Evolutionary conservation across 2,888 invertebrate genomes (phyloP), one percentile per base, ranked within the genome.

Genomic region (Apodemia mormo): DNA sequence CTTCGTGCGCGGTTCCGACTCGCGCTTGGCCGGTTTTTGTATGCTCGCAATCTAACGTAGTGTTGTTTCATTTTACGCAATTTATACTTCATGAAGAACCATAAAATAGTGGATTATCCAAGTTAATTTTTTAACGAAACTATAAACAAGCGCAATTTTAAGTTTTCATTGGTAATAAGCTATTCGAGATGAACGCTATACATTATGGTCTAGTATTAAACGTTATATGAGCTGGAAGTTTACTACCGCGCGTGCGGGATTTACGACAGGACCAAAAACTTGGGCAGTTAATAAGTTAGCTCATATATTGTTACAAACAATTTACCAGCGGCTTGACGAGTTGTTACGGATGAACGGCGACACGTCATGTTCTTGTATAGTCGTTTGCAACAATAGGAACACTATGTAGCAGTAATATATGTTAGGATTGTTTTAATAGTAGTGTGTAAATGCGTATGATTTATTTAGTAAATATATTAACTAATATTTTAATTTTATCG

Each of bases 201-300:
- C 33, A 14, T 64, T 33, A 64, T 37, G 61, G 61, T 64, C n/a
- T 64, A 33, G 37, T 64, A 64, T 64, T 33, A 64, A 64, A 64
- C 61, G 33, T 61, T 61, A 61, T 61, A 61, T 33, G 30, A 58
- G 58, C 58, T 58, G 6, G 61, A 61, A 33, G 61, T 61, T 61
- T 61, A 61, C 33, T 61, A 33, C 12, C 33, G 61, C 75, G 73
- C 72, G 72, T 66, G 73, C 71, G 65, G 72, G 74, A 76, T 77
- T 75, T 77, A 76, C 72, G 72, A 71, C 70, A 68, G 69, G 75
- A 70, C 76, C 76, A 76, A 76, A 76, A 78, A 78, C 76, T 79
- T 78, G 71, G 66, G 73, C 69, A 73, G 76, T 79, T 78, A 77
- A 76, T 76, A 78, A 78, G 72, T 77, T 76, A 70, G 70, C 68